Evolutionary conservation across 2,113 vertebrate species (phyloP), one percentile per base, ranked within the genome.

Genomic region (Bufo bufo): DNA sequence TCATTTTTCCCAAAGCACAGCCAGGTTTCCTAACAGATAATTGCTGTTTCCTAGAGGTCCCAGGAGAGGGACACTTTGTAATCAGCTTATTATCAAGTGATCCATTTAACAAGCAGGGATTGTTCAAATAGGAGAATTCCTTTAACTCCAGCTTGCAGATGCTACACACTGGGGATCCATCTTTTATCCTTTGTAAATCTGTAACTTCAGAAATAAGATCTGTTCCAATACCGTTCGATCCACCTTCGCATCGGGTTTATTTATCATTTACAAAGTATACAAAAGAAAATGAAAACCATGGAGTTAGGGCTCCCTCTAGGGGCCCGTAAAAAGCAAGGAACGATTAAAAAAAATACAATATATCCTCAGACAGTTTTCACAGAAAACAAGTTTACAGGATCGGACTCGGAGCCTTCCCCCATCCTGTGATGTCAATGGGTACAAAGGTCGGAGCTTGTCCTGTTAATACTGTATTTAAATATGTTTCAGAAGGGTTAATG

Each of bases 211-310:
- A 45, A 45, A 72, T 47, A 1, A 43, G 13, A 45, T 23, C n/a
- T 45, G 6, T 49, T 50, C 49, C 47, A n/a, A 10, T 80, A n/a
- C 11, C 13, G 9, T 13, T 14, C n/a, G 80, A 71, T 56, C 16
- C 72, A 84, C 58, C 87, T 77, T 88, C 59, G 65, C 10, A 66
- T 49, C 56, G 58, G 81, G 71, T 88, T 88, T 88, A 88, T 88
- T 88, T 33, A 65, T 63, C 71, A 88, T 88, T 84, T 88, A 88
- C 87, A 88, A 88, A 88, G 72, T 84, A 66, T 84, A 88, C 87
- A 88, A 88, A 88, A 78, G 10, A 82, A 63, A 74, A 77, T 33
- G 33, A 20, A 85, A 79, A 56, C 3, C 45, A 49, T 45, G 47
- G 49, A 33, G n/a, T 58, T 14, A 20, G 23, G 49, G 66, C 61